Evolutionary conservation across 2,113 vertebrate species (phyloP).

Genomic region (Phalacrocorax aristotelis): DNA sequence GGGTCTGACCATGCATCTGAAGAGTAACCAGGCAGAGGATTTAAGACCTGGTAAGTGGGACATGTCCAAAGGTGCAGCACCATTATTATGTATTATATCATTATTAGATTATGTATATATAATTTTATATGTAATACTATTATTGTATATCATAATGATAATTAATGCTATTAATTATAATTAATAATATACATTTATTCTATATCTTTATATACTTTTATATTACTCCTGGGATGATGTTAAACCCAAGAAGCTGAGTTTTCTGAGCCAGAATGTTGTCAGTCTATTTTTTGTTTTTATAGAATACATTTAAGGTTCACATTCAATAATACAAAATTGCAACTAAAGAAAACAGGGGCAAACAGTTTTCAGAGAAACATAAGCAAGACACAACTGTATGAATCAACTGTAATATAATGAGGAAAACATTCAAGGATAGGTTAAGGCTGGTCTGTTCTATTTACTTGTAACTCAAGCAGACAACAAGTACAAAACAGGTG

Average conservation of each 20-base stretch:
- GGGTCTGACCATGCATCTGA: not conserved
- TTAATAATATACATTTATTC: not conserved
- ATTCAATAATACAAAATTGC: not conserved
- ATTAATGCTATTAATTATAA: not conserved
- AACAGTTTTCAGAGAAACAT: not conserved
- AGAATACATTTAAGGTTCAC: not conserved
- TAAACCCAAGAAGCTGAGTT: not conserved
- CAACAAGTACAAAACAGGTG: not conserved
- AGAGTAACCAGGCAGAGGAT: not conserved
- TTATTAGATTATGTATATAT: not conserved
- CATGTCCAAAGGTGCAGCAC: not conserved
- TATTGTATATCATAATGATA: not conserved
- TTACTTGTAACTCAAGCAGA: not conserved
- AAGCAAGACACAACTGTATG: not conserved
- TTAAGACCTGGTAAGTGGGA: not conserved
- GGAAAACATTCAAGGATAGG: not conserved
- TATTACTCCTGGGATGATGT: not conserved
- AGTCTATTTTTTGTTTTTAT: not conserved
- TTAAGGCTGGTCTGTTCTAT: not conserved
- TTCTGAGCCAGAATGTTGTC: not conserved
- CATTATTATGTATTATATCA: not conserved
- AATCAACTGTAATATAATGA: not conserved
- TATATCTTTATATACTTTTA: not conserved
- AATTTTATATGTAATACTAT: not conserved
- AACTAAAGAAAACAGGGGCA: not conserved